Conservation (phyloP, 2,113 vertebrate species). For the Sinosuthora webbiana region DNA sequence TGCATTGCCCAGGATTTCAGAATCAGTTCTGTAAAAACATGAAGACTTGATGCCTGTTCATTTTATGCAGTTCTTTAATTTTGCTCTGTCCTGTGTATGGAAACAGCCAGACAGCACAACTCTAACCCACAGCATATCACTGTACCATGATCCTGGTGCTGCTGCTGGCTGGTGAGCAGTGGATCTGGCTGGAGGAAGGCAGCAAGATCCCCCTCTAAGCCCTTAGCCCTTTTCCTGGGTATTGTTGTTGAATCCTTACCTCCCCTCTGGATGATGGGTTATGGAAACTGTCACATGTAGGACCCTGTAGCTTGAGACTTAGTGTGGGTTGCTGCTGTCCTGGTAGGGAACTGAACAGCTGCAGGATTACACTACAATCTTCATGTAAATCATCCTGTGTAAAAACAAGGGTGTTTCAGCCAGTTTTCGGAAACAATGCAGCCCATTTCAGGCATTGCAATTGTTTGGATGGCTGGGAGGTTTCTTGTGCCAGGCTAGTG, state of each 20-base stretch:
- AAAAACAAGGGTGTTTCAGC: constrained; percentile 1
- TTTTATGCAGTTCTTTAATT: neutral
- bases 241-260: neutral
- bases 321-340: neutral
- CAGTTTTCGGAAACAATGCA: neutral
- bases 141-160: rapidly evolving
- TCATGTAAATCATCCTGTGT: neutral
- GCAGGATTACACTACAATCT: neutral
- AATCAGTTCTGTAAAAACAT: neutral
- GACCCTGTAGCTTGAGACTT: neutral
- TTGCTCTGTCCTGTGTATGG: neutral
- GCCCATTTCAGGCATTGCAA: neutral
- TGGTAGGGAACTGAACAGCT: constrained; percentile 10
- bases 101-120: neutral
- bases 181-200: neutral
- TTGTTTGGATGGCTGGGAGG: neutral
- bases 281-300: neutral
- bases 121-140: neutral
- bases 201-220: neutral
- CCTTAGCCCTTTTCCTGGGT: neutral
- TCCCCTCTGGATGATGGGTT: neutral
- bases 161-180: rapidly evolving
- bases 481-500: neutral
- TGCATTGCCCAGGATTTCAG: neutral
- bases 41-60: neutral